Percentiles rank a stretch among this genome's conserved stretches.
Conservation (phyloP, 2,888 invertebrate genomes). For the Cephonodes hylas region DNA sequence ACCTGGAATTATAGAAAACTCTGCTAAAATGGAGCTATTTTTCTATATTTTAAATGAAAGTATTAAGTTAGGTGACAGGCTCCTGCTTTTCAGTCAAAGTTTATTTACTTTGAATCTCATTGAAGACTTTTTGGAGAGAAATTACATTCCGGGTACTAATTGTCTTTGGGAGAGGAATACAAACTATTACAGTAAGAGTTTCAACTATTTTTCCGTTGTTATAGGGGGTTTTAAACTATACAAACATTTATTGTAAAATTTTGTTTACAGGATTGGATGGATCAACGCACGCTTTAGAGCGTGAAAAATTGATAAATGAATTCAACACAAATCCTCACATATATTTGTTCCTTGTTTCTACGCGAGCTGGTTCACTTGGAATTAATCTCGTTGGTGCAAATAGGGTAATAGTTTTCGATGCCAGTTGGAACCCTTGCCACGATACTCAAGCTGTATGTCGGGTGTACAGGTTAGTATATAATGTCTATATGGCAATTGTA, state of each 20-base stretch:
- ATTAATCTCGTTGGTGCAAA: constrained; percentile 99
- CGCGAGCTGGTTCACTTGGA: constrained; percentile 97
- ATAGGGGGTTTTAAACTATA: not conserved
- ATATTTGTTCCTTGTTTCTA: constrained; percentile 96
- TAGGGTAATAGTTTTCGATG: constrained; percentile 98
- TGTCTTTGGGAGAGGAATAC: constrained; percentile 92
- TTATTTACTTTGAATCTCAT: constrained; percentile 96
- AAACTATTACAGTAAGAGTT: constrained; percentile 93
- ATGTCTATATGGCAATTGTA: constrained; percentile 18
- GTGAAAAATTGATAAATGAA: constrained; percentile 97
- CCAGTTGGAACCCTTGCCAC: constrained; percentile 99
- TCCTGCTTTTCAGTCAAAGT: constrained; percentile 97
- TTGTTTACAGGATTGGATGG: constrained; percentile 94
- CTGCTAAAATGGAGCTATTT: constrained; percentile 96
- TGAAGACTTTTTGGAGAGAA: constrained; percentile 93
- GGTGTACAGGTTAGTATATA: constrained; percentile 85
- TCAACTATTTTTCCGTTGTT: not conserved
- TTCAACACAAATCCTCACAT: constrained; percentile 95
- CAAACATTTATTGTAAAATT: too few species aligned
- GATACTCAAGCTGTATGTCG: constrained; percentile 98
- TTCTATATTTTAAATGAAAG: constrained; percentile 95
- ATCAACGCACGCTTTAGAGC: constrained; percentile 94
- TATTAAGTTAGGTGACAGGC: constrained; percentile 91
- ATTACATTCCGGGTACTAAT: constrained; percentile 84
- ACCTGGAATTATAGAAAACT: constrained; percentile 94